A percentile compares a stretch with the other conserved stretches of the same genome.
Conservation (phyloP, 35 echinoderm and acorn worm genomes). For the Ptychodera flava region DNA sequence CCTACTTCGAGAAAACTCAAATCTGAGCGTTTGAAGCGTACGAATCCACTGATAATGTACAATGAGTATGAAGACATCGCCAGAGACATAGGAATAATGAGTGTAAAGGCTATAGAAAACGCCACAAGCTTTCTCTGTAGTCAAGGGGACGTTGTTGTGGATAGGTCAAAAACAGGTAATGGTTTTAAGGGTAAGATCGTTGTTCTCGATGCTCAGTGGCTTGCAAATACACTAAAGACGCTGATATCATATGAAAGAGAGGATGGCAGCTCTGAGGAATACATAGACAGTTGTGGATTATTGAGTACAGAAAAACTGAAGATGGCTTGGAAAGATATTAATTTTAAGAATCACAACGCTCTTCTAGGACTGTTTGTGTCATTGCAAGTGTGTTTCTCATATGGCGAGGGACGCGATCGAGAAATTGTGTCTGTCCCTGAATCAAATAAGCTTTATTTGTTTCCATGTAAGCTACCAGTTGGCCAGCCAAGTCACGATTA, state of each 20-base stretch:
- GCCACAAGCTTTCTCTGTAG: background rate
- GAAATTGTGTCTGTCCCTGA: background rate
- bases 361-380: background rate
- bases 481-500: background rate
- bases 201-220: background rate
- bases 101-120: background rate
- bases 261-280: background rate
- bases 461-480: background rate
- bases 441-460: background rate
- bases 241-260: background rate
- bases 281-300: background rate
- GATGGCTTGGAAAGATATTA: background rate
- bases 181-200: background rate
- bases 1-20: background rate
- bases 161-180: background rate
- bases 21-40: background rate
- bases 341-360: background rate
- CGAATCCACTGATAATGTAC: background rate
- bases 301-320: background rate
- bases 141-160: background rate
- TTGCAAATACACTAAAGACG: background rate
- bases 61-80: background rate
- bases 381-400: background rate
- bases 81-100: background rate
- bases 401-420: background rate